Evolutionary conservation across 1,140 invertebrate genomes (phyloP).

Genomic region (Cherax quadricarinatus): DNA sequence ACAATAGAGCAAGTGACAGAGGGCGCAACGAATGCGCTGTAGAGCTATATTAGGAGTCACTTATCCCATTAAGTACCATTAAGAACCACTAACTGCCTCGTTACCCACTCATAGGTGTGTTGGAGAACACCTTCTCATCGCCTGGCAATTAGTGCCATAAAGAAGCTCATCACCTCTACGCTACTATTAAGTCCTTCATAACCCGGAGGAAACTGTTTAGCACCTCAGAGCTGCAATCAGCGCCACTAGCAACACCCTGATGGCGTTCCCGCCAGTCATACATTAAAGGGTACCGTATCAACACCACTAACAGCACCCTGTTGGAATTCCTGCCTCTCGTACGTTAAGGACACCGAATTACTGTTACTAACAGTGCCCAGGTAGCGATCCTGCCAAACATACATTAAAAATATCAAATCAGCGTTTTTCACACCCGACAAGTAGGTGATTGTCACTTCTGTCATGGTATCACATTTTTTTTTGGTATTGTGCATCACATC

Average conservation of each 20-base stretch:
- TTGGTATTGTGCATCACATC: no score
- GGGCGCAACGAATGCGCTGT: background rate
- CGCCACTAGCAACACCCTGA: background rate
- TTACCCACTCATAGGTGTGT: background rate
- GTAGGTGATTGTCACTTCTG: background rate
- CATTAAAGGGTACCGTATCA: background rate
- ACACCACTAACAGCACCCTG: background rate
- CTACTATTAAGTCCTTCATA: background rate
- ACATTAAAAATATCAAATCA: background rate
- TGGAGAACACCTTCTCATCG: background rate
- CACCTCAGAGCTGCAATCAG: slow-evolving; percentile 6
- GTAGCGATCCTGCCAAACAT: background rate
- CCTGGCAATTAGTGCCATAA: slow-evolving; percentile 4
- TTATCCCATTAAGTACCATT: background rate
- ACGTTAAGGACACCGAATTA: background rate
- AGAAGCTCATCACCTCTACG: background rate
- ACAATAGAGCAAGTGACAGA: background rate
- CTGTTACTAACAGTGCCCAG: background rate
- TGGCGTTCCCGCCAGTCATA: background rate
- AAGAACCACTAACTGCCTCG: background rate
- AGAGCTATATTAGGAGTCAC: background rate
- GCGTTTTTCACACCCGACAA: background rate
- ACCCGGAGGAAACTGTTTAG: slow-evolving; percentile 14
- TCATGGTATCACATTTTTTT: background rate
- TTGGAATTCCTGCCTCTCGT: no score